These are phyloP conservation scores for Mylabris phalerata DNA, from an alignment of 1,140 invertebrate genomes.

Conservation along the genomic window DNA sequence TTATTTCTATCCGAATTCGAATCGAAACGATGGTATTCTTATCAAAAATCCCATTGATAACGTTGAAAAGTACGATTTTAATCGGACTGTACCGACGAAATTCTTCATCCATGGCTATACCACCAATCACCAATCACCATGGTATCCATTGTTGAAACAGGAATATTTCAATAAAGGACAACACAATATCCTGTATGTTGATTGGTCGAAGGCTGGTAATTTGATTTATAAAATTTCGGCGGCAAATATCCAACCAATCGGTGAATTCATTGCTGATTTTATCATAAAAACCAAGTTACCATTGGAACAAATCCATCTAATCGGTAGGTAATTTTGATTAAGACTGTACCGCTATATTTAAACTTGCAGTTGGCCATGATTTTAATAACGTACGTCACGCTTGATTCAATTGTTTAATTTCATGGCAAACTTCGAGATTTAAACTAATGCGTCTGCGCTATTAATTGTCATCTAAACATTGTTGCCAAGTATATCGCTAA, in stretches of 20 bases:
- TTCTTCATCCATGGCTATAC: constrained; percentile 28
- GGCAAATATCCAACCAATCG: constrained; percentile 18
- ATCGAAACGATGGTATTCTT: too few relatives aligned
- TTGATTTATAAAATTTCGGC: constrained; percentile 16
- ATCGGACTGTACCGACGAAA: constrained; percentile 9
- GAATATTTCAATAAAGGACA: constrained; percentile 48
- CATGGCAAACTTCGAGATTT: too few relatives aligned
- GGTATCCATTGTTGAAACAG: constrained; percentile 18
- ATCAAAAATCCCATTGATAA: neutral
- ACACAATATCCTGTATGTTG: constrained; percentile 55
- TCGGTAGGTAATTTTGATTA: constrained; percentile 14
- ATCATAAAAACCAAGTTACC: constrained; percentile 14
- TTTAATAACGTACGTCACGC: too few relatives aligned
- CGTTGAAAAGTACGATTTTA: neutral
- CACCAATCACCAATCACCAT: constrained; percentile 17
- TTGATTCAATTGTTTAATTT: too few relatives aligned
- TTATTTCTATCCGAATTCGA: too few relatives aligned
- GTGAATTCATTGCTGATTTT: constrained; percentile 25
- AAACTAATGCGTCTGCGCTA: too few relatives aligned
- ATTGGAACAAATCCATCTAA: constrained; percentile 23
- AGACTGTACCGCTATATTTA: too few relatives aligned
- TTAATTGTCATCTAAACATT: too few relatives aligned
- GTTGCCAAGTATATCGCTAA: too few relatives aligned
- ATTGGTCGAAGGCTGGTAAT: constrained; percentile 40
- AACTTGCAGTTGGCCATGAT: too few relatives aligned